A percentile compares a stretch with the other conserved stretches of the same genome.
Evolutionary conservation across 1,140 invertebrate species (phyloP).

Genomic region (Holotrichia oblita): DNA sequence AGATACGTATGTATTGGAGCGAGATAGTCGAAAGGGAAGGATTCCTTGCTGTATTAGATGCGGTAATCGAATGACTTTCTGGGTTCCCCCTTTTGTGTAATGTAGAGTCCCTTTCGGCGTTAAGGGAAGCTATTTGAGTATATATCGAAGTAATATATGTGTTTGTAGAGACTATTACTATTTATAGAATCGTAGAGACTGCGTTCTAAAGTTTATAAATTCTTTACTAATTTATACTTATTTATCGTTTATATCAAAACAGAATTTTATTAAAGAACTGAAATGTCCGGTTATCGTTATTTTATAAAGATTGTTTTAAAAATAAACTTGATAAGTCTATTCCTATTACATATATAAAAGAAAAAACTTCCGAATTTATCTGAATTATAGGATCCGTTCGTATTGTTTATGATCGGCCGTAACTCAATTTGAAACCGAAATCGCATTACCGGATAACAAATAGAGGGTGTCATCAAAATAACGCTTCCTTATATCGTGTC

Average conservation of each 20-base stretch:
- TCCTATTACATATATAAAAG: too few species aligned
- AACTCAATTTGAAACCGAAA: slow-evolving; percentile 35
- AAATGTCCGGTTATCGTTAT: not conserved
- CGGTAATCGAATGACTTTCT: slow-evolving; percentile 11
- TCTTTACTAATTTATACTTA: too few species aligned
- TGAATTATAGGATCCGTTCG: slow-evolving; percentile 10
- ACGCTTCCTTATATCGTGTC: not conserved
- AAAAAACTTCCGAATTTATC: slow-evolving; percentile 21
- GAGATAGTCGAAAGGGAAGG: not conserved
- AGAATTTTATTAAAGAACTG: too few species aligned
- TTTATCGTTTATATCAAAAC: too few species aligned
- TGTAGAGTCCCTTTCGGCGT: not conserved
- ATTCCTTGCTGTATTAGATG: not conserved
- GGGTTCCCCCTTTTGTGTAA: not conserved
- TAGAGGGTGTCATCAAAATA: not conserved
- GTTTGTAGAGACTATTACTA: not conserved
- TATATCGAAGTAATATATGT: not conserved
- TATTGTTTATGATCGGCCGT: slow-evolving; percentile 28
- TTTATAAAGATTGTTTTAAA: not conserved
- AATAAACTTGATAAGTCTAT: slow-evolving; percentile 8
- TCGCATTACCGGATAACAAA: slow-evolving; percentile 17
- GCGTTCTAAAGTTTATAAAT: not conserved
- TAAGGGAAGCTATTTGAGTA: not conserved
- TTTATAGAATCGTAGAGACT: not conserved
- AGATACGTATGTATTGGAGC: not conserved